Evolutionary conservation across 2,113 vertebrate genomes (phyloP).

Genomic region (Lonchura striata): DNA sequence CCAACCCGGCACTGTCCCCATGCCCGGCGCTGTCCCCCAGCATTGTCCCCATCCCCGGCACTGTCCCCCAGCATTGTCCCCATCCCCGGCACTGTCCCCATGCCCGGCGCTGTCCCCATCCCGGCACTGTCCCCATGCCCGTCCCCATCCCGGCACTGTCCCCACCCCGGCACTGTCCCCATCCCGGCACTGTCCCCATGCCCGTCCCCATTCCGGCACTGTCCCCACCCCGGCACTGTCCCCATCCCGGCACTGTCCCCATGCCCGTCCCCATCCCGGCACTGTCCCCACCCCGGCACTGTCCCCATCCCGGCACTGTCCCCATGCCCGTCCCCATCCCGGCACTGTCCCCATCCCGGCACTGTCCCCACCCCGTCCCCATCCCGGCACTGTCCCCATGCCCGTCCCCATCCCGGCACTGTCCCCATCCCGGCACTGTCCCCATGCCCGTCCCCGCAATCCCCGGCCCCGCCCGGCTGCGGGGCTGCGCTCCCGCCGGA

Average conservation of each 20-base stretch:
- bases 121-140: too few species aligned
- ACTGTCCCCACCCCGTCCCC: background rate
- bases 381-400: accelerated
- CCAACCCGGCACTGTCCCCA: accelerated
- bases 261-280: background rate
- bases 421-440: too few species aligned
- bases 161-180: background rate
- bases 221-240: too few species aligned
- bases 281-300: background rate
- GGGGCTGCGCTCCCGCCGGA: background rate
- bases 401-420: background rate
- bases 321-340: background rate
- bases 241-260: background rate
- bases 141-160: too few species aligned
- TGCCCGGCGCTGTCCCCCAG: accelerated
- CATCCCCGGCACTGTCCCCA: background rate
- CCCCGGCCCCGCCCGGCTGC: background rate
- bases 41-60: background rate
- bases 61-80: background rate
- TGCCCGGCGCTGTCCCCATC: background rate
- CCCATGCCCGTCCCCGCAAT: too few species aligned
- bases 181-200: accelerated
- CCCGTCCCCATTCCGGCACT: background rate
- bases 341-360: too few species aligned
- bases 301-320: background rate